Evolutionary conservation across 1,140 invertebrate species (phyloP), one percentile per base, ranked within the genome.

Genomic region (Hylaeus volcanicus): DNA sequence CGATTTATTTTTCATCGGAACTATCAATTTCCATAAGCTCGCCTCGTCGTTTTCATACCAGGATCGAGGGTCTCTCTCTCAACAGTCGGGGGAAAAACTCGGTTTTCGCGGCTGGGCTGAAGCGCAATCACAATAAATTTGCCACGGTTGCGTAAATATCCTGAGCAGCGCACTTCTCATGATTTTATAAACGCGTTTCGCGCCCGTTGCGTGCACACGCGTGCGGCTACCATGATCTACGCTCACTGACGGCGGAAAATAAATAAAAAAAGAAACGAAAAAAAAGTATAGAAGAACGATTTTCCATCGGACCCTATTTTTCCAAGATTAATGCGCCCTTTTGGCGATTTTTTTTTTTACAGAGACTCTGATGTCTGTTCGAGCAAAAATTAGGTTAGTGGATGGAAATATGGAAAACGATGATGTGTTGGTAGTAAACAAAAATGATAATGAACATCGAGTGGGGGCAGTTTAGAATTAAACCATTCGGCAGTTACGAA

Each of bases 61-160:
- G 60, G 53, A 72, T 72, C 76, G 45, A 43, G 2, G 12, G 14
- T 53, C 9, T 48, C 76, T 48, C 76, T 14, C 69, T 63, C 39
- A 53, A 48, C 48, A 55, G 53, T n/a, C 39, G 45, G 55, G 11
- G 37, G 53, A 75, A 83, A 76, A 80, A 73, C 71, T 71, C 79
- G 70, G 61, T 65, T 74, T 74, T n/a, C 71, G 53, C 65, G 74
- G 65, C 71, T 73, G 45, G 39, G 60, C 51, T 39, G 51, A 83
- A 82, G 77, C 65, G 80, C 85, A 88, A 89, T 89, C 85, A 80
- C 85, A 76, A 88, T 89, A 88, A 89, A 89, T 89, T 88, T 82
- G 15, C 82, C 45, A 63, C 60, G 41, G 53, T 74, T 78, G 79
- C 74, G 81, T 88, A 88, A 88, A 88, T 88, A 88, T 82, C 63